Percentiles rank a stretch among this genome's conserved stretches.
Conservation (phyloP, 2,888 invertebrate genomes). For the Oscheius sp. region DNA sequence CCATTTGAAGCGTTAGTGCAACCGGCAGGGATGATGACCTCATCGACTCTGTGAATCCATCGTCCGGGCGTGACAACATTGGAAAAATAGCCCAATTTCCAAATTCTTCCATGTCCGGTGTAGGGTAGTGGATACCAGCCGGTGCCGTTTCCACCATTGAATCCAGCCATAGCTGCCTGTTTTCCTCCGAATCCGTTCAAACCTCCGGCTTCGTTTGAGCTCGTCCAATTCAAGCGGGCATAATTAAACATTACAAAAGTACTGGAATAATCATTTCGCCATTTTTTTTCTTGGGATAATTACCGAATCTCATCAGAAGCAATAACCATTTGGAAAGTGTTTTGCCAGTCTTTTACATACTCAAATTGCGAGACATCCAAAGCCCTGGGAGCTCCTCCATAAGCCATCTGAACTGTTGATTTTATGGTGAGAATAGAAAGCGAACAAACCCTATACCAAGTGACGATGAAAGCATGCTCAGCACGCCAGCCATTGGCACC, state of each 20-base stretch:
- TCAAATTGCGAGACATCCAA: conserved; percentile 63
- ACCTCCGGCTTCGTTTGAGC: conserved; percentile 85
- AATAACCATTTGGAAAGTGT: conserved; percentile 91
- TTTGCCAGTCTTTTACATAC: conserved; percentile 75
- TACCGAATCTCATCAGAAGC: conserved; percentile 88
- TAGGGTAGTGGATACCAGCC: conserved; percentile 67
- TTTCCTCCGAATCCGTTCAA: conserved; percentile 61
- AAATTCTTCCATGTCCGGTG: conserved; percentile 76
- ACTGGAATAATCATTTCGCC: conserved; percentile 21
- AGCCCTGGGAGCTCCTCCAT: conserved; percentile 62
- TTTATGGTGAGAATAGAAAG: not conserved
- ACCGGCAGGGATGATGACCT: conserved; percentile 75
- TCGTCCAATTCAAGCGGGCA: conserved; percentile 86
- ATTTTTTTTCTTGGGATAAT: not conserved
- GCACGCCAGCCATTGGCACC: conserved; percentile 62
- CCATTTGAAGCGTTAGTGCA: conserved; percentile 65
- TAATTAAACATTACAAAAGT: conserved; percentile 96
- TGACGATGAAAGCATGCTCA: conserved; percentile 63
- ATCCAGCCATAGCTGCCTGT: conserved; percentile 78
- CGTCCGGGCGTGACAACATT: conserved; percentile 76
- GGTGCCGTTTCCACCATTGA: conserved; percentile 94
- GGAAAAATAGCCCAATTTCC: conserved; percentile 68
- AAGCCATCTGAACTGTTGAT: conserved; percentile 53
- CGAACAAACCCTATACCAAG: conserved; percentile 56
- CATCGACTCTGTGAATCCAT: conserved; percentile 91